A percentile compares a stretch with the other conserved stretches of the same genome.
Evolutionary conservation across 2,797 vertebrate species (phyloP).

Genomic region (Sparidentex hasta): DNA sequence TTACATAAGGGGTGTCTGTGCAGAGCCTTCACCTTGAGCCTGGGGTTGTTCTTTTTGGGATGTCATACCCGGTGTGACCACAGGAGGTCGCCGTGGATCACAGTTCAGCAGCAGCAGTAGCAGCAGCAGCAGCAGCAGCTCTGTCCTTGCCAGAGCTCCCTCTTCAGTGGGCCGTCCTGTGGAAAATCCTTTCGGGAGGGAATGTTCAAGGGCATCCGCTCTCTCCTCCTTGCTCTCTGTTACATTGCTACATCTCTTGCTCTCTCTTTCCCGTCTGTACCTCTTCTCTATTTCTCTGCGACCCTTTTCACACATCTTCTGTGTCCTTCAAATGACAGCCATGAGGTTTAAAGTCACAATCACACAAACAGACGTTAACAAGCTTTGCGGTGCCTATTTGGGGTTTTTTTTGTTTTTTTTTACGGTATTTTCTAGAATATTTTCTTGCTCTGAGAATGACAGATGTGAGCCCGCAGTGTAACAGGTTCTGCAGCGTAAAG

Average conservation of each 20-base stretch:
- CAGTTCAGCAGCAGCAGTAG: conserved; percentile 33
- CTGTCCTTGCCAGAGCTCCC: conserved; percentile 62
- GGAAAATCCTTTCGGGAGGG: conserved; percentile 62
- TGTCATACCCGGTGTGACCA: conserved; percentile 63
- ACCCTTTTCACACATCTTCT: too few species aligned
- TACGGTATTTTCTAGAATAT: neutral
- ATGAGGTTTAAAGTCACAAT: conserved; percentile 3
- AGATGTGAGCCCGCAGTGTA: neutral
- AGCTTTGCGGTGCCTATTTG: neutral
- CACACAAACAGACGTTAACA: neutral
- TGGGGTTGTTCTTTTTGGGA: conserved; percentile 53
- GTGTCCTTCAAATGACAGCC: conserved; percentile 26
- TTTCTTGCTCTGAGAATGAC: neutral
- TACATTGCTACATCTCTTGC: conserved; percentile 5
- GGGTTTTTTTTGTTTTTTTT: neutral
- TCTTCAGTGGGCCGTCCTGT: conserved; percentile 58
- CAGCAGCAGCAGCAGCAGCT: conserved; percentile 34
- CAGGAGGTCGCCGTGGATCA: conserved; percentile 69
- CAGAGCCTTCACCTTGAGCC: conserved; percentile 82
- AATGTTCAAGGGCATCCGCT: conserved; percentile 74
- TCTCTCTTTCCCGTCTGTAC: neutral
- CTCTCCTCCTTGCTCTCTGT: conserved; percentile 20
- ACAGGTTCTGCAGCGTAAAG: neutral
- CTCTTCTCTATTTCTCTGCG: neutral
- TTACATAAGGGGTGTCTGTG: conserved; percentile 84